phyloP scores from a whole-genome alignment of 2,888 invertebrate species.

The Pheosia tremula region DNA sequence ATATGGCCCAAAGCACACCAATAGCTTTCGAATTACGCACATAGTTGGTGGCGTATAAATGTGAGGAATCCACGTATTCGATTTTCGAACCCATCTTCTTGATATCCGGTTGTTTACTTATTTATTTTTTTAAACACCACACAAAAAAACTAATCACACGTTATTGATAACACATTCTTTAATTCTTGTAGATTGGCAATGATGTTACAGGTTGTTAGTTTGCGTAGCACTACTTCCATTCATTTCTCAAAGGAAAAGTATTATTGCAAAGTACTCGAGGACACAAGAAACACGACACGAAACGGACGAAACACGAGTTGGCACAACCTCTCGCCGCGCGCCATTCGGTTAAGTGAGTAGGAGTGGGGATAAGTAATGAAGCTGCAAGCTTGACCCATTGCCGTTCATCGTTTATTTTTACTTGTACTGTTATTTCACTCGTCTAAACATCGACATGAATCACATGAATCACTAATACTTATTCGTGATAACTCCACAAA shows the following conservation, averaged over 20 bases:
- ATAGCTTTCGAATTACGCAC: conserved; percentile 97
- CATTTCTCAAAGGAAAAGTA: conserved; percentile 62
- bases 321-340: conserved; percentile 74
- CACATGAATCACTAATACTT: too few species aligned
- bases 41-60: conserved; percentile 95
- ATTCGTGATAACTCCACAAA: too few species aligned
- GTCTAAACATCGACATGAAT: too few species aligned
- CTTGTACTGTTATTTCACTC: conserved; percentile 7
- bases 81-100: conserved; percentile 94
- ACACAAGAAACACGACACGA: conserved; percentile 71
- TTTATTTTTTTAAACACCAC: conserved; percentile 46
- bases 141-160: conserved; percentile 42
- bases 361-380: conserved; percentile 74
- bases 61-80: conserved; percentile 95
- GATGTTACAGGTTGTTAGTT: conserved; percentile 38
- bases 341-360: conserved; percentile 63
- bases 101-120: conserved; percentile 61
- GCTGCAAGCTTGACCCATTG: conserved; percentile 67
- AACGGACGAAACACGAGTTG: conserved; percentile 53
- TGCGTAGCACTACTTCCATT: conserved; percentile 53
- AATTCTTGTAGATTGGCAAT: conserved; percentile 24
- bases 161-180: conserved; percentile 57
- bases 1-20: conserved; percentile 98
- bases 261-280: conserved; percentile 58
- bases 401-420: conserved; percentile 30